Evolutionary conservation across 1,140 invertebrate genomes (phyloP).

Genomic region (Eupeodes corollae): DNA sequence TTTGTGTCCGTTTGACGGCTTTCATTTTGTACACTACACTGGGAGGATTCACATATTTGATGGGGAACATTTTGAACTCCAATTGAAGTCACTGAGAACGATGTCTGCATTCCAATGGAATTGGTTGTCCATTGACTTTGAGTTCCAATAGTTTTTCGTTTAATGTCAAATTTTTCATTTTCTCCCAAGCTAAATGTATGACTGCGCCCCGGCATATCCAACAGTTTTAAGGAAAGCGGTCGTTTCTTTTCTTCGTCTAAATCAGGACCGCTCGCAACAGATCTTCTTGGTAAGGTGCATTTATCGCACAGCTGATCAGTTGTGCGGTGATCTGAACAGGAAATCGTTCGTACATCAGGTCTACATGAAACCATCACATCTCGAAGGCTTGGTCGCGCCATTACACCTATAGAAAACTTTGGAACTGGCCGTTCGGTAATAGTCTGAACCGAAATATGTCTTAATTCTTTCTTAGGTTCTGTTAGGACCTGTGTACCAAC

Average conservation of each 20-base stretch:
- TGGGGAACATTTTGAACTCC: constrained; percentile 20
- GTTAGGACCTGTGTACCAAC: not conserved
- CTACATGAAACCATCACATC: constrained; percentile 36
- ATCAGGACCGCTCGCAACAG: constrained; percentile 38
- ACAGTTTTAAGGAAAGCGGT: constrained; percentile 11
- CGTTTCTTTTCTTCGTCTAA: constrained; percentile 10
- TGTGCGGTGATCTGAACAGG: constrained; percentile 39
- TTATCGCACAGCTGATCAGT: constrained; percentile 40
- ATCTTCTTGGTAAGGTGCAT: constrained; percentile 38
- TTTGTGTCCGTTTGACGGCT: constrained; percentile 23
- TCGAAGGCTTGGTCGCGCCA: constrained; percentile 17
- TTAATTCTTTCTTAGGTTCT: too few relatives aligned
- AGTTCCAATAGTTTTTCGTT: constrained; percentile 21
- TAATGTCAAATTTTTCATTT: constrained; percentile 16
- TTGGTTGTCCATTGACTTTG: constrained; percentile 13
- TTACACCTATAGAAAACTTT: constrained; percentile 17
- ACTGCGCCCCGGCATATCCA: constrained; percentile 17
- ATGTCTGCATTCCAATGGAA: constrained; percentile 17
- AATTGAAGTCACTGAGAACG: constrained; percentile 6
- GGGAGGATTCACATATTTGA: constrained; percentile 13
- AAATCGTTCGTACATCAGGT: constrained; percentile 36
- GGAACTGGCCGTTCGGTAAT: constrained; percentile 21
- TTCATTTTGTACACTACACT: constrained; percentile 12
- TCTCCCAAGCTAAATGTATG: constrained; percentile 33
- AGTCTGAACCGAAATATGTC: constrained; percentile 11